A percentile compares a stretch with the other conserved stretches of the same genome.
phyloP scores from a whole-genome alignment of 64 coral and sea anemone genomes.

The Orbicella faveolata region DNA sequence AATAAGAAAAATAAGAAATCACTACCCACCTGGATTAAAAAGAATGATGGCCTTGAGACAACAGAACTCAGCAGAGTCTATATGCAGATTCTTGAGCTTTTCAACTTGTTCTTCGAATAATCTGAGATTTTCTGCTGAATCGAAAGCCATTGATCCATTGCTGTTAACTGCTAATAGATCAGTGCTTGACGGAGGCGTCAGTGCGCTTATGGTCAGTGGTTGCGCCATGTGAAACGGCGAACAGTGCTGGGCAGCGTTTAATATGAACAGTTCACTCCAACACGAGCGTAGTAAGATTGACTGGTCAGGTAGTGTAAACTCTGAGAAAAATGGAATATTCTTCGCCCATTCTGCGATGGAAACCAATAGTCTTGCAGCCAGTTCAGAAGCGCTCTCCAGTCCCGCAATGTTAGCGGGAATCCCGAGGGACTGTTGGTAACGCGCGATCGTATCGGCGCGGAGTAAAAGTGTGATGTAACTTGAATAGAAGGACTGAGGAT shows the following conservation, averaged over 20 bases:
- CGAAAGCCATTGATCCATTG: constrained; percentile 34
- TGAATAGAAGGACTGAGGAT: constrained; percentile 81
- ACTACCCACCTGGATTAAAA: constrained; percentile 75
- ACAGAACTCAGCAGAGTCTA: constrained; percentile 90
- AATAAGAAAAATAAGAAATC: not conserved
- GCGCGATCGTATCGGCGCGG: constrained; percentile 84
- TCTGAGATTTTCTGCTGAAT: constrained; percentile 62
- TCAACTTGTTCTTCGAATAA: constrained; percentile 92
- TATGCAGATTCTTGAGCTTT: constrained; percentile 80
- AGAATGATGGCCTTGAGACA: constrained; percentile 90
- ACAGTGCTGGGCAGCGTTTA: constrained; percentile 93
- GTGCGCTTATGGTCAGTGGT: constrained; percentile 60
- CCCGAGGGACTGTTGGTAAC: constrained; percentile 47
- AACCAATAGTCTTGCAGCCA: constrained; percentile 66
- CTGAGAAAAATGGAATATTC: constrained; percentile 89
- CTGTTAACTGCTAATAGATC: not conserved
- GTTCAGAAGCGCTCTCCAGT: constrained; percentile 83
- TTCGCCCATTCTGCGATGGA: constrained; percentile 90
- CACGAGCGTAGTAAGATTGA: constrained; percentile 62
- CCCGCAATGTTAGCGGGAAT: constrained; percentile 61
- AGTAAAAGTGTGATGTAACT: constrained; percentile 86
- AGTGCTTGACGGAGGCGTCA: constrained; percentile 10
- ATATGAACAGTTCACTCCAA: constrained; percentile 88
- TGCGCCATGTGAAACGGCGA: constrained; percentile 81
- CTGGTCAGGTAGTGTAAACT: constrained; percentile 88